A percentile compares a stretch with the other conserved stretches of the same genome.
Evolutionary conservation across 2,888 invertebrate genomes (phyloP).

Genomic region (Buathra laborator): DNA sequence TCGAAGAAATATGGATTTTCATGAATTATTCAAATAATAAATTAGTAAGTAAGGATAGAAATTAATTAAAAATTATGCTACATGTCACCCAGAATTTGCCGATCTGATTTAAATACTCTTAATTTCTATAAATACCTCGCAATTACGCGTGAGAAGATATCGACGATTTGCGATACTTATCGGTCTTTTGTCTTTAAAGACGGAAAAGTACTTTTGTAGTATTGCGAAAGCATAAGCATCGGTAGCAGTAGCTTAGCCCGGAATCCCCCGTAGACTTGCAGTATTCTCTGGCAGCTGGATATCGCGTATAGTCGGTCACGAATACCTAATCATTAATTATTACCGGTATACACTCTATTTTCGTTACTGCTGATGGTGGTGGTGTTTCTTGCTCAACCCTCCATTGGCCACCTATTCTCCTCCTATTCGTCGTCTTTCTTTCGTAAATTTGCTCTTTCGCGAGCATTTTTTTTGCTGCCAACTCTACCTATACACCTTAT

Average conservation of each 20-base stretch:
- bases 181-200: slow-evolving; percentile 64
- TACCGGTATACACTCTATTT: slow-evolving; percentile 82
- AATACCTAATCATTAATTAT: slow-evolving; percentile 84
- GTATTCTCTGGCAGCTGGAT: slow-evolving; percentile 58
- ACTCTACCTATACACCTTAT: not conserved
- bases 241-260: slow-evolving; percentile 36
- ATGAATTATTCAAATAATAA: slow-evolving; percentile 10
- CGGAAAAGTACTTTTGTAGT: slow-evolving; percentile 4
- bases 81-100: not conserved
- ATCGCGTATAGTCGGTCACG: slow-evolving; percentile 78
- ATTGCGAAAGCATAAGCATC: slow-evolving; percentile 41
- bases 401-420: slow-evolving; percentile 67
- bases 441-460: not conserved
- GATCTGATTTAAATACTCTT: not conserved
- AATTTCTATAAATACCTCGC: not conserved
- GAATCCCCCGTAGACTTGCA: slow-evolving; percentile 46
- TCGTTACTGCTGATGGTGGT: slow-evolving; percentile 70
- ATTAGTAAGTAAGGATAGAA: too few species aligned
- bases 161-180: slow-evolving; percentile 75
- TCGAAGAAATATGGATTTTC: not conserved
- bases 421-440: slow-evolving; percentile 41
- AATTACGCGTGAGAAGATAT: slow-evolving; percentile 4
- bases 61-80: too few species aligned
- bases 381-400: slow-evolving; percentile 59
- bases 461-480: not conserved